Evolutionary conservation across 2,797 vertebrate genomes (phyloP).

Genomic region (Huso huso): DNA sequence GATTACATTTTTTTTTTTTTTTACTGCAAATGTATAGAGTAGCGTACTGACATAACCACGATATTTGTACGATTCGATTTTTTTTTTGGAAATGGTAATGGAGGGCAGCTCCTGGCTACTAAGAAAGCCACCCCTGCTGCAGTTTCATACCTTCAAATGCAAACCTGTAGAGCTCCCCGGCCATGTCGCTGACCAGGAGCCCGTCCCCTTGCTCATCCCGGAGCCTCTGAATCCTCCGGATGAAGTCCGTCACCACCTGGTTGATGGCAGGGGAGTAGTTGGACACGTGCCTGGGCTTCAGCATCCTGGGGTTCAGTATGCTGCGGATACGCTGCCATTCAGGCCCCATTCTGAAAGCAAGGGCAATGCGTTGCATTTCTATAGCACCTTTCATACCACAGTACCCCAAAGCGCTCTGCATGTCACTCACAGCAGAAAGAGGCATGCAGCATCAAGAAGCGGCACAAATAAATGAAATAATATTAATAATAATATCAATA

Average conservation of each 20-base stretch:
- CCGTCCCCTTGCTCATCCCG: constrained; percentile 38
- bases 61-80: too few species aligned
- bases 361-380: too few species aligned
- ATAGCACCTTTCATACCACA: too few species aligned
- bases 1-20: too few species aligned
- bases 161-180: constrained; percentile 67
- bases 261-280: constrained; percentile 53
- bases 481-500: neutral
- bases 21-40: too few species aligned
- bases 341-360: constrained; percentile 46
- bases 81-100: too few species aligned
- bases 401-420: too few species aligned
- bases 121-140: neutral
- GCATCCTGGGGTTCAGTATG: constrained; percentile 64
- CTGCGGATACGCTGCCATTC: constrained; percentile 63
- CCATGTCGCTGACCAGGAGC: constrained; percentile 50
- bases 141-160: constrained; percentile 66
- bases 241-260: constrained; percentile 61
- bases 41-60: too few species aligned
- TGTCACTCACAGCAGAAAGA: too few species aligned
- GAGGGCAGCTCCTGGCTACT: too few species aligned
- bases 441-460: too few species aligned
- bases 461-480: neutral
- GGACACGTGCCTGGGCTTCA: constrained; percentile 65
- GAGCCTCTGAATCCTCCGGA: constrained; percentile 47